These are phyloP conservation scores for Forbesichthys agassizii DNA, from an alignment of 2,113 vertebrate species.

Conservation along the genomic window DNA sequence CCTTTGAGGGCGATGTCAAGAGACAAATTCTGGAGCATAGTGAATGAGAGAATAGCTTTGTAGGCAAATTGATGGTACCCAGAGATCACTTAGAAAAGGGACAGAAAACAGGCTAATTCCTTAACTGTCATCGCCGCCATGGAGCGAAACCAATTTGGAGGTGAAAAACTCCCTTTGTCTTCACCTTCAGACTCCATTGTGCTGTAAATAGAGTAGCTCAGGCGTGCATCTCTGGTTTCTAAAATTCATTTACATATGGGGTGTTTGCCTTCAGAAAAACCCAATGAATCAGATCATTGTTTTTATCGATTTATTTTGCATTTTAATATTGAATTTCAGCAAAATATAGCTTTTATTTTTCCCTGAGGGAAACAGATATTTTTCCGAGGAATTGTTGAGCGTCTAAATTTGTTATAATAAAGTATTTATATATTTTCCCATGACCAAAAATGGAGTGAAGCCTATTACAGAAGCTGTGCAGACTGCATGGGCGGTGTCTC, in stretches of 20 bases:
- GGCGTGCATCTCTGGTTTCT: too few species aligned
- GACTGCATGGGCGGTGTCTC: background rate
- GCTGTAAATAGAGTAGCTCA: background rate
- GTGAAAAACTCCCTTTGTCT: background rate
- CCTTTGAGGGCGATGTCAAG: background rate
- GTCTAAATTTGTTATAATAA: too few species aligned
- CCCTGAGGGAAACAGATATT: too few species aligned
- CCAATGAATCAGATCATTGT: too few species aligned
- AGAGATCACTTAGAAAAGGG: background rate
- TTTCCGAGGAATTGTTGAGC: too few species aligned
- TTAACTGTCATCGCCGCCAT: background rate
- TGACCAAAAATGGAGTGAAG: background rate
- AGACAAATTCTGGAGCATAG: background rate
- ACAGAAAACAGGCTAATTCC: too few species aligned
- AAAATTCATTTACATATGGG: too few species aligned
- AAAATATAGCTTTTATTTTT: too few species aligned
- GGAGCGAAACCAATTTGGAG: background rate
- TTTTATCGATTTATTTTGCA: too few species aligned
- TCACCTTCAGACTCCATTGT: background rate
- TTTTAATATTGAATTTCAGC: too few species aligned
- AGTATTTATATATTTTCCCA: too few species aligned
- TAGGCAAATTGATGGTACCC: background rate
- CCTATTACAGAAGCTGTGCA: constrained; percentile 19
- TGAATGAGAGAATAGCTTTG: background rate
- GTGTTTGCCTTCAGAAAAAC: too few species aligned